phyloP scores from a whole-genome alignment of 2,888 invertebrate genomes.

The Eubasilissa splendida region DNA sequence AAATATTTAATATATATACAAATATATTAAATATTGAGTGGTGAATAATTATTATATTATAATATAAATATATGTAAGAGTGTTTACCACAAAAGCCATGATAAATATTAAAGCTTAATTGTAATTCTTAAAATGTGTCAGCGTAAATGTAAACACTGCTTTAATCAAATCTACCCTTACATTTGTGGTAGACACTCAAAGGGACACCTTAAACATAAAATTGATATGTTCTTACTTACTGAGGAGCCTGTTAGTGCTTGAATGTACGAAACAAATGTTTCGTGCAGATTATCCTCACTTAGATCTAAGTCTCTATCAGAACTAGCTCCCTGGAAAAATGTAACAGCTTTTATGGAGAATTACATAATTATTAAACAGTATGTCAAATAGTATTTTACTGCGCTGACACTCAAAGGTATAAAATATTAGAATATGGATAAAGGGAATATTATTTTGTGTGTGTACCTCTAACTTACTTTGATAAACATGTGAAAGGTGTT shows the following conservation, averaged over 20 bases:
- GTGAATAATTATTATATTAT: too few relatives aligned
- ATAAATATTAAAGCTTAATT: too few relatives aligned
- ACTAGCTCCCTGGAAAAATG: constrained; percentile 53
- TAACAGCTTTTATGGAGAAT: constrained; percentile 41
- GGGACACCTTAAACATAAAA: not conserved
- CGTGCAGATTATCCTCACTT: constrained; percentile 54
- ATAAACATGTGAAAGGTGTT: constrained; percentile 43
- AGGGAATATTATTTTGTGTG: constrained; percentile 34
- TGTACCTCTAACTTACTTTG: constrained; percentile 48
- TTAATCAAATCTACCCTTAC: not conserved
- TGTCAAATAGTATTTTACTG: not conserved
- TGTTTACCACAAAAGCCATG: too few relatives aligned
- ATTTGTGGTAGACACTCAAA: not conserved
- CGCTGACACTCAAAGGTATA: not conserved
- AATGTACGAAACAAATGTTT: constrained; percentile 55
- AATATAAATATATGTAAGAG: too few relatives aligned
- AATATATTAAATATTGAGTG: too few relatives aligned
- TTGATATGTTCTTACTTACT: constrained; percentile 50
- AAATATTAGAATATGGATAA: constrained; percentile 14
- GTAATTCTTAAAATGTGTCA: too few relatives aligned
- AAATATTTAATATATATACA: too few relatives aligned
- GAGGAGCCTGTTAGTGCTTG: constrained; percentile 54
- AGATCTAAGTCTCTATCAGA: constrained; percentile 52
- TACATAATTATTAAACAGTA: not conserved
- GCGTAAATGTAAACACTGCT: not conserved